A percentile compares a stretch with the other conserved stretches of the same genome.
Evolutionary conservation across 2,797 vertebrate species (phyloP).

Genomic region (Bufotes viridis): DNA sequence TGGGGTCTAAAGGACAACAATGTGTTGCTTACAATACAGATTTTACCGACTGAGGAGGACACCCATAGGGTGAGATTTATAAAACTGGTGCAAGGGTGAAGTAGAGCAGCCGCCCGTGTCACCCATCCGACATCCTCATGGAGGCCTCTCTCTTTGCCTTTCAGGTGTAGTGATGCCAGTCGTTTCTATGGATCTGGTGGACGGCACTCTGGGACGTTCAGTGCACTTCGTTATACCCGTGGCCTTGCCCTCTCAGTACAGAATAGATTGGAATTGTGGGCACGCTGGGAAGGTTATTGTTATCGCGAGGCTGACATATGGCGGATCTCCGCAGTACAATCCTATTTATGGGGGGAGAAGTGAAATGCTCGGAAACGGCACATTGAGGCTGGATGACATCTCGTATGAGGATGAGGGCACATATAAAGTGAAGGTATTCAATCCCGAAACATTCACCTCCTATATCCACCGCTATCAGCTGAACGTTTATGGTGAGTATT

Average conservation of each 20-base stretch:
- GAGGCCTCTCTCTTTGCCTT: no score
- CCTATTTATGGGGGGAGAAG: not conserved
- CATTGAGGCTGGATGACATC: not conserved
- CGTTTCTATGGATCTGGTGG: not conserved
- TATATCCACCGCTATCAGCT: not conserved
- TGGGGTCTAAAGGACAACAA: no score
- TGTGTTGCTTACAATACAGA: no score
- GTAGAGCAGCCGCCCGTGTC: no score
- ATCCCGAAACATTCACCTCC: not conserved
- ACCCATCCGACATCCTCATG: no score
- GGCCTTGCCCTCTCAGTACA: not conserved
- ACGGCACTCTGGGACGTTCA: not conserved
- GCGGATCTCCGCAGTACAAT: not conserved
- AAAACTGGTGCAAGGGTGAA: no score
- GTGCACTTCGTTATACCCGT: not conserved
- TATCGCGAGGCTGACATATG: not conserved
- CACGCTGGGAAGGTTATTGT: not conserved
- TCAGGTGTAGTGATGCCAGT: not conserved
- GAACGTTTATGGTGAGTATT: not conserved
- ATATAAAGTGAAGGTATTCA: not conserved
- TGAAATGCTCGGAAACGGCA: not conserved
- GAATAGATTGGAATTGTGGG: not conserved
- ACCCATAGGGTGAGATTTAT: no score
- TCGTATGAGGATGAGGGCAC: not conserved
- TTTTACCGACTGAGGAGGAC: no score